Percentiles rank a stretch among this genome's conserved stretches.
phyloP scores from a whole-genome alignment of 2,113 vertebrate genomes.

The Corapipo altera region DNA sequence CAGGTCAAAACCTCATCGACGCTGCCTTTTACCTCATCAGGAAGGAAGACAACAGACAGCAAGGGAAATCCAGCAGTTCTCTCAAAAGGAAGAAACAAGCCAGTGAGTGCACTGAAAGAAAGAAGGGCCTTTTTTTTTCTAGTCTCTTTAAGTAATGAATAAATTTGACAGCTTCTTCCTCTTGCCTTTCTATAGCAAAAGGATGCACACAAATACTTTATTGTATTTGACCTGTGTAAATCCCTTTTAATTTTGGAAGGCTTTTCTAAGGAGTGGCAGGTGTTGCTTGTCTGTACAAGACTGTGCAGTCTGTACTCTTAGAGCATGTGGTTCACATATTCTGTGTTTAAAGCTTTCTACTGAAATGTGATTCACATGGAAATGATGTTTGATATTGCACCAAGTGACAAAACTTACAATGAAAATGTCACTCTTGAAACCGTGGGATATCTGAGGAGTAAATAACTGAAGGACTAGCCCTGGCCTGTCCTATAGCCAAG shows the following conservation, averaged over 20 bases:
- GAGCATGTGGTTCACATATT: neutral
- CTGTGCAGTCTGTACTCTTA: neutral
- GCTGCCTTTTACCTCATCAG: constrained; percentile 80
- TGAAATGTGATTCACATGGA: neutral
- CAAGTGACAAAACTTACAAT: neutral
- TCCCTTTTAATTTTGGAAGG: neutral
- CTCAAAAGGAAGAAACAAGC: constrained; percentile 86
- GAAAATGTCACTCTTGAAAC: neutral
- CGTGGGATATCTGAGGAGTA: neutral
- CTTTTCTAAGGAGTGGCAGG: neutral
- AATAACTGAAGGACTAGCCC: neutral
- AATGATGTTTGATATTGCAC: neutral
- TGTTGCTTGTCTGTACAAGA: neutral
- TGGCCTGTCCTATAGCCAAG: neutral
- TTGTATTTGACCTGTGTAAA: neutral
- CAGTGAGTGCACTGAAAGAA: constrained; percentile 77
- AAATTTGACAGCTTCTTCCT: neutral
- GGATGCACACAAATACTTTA: neutral
- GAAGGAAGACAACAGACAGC: constrained; percentile 80
- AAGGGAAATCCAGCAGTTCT: constrained; percentile 75
- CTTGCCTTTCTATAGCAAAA: neutral
- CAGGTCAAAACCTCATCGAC: constrained; percentile 72
- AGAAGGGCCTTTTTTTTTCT: neutral
- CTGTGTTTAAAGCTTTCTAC: neutral
- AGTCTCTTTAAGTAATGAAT: neutral